Conservation (phyloP, 1,140 invertebrate genomes). For the Drosophila orosa region DNA sequence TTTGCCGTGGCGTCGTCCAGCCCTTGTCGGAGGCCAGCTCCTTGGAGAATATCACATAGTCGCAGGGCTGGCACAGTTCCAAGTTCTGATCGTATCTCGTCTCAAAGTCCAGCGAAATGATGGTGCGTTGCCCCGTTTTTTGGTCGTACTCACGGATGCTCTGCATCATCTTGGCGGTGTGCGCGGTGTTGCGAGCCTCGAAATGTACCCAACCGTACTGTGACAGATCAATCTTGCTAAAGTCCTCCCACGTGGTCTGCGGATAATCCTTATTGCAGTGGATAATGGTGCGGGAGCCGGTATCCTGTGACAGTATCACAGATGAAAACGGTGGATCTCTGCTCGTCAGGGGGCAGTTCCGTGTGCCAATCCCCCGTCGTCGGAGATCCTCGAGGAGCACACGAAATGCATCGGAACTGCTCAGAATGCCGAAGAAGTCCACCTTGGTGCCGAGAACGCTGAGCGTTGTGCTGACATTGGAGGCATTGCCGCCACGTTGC, state of each 20-base stretch:
- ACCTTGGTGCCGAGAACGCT: conserved; percentile 85
- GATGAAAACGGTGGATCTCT: conserved; percentile 85
- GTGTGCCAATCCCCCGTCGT: conserved; percentile 85
- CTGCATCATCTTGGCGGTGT: conserved; percentile 87
- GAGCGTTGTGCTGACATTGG: conserved; percentile 89
- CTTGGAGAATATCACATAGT: conserved; percentile 89
- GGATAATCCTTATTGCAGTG: conserved; percentile 87
- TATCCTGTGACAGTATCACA: conserved; percentile 85
- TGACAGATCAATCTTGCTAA: conserved; percentile 85
- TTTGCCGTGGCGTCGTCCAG: conserved; percentile 45
- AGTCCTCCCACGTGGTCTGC: conserved; percentile 87
- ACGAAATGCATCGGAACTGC: conserved; percentile 83
- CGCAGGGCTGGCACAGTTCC: conserved; percentile 85
- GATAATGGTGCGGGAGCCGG: conserved; percentile 88
- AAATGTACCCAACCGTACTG: conserved; percentile 89
- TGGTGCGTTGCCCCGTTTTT: conserved; percentile 74
- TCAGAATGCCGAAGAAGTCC: conserved; percentile 87
- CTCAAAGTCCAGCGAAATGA: conserved; percentile 89
- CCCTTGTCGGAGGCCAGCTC: conserved; percentile 55
- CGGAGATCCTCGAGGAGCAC: conserved; percentile 87
- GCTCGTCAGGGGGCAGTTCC: conserved; percentile 84
- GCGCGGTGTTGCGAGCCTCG: conserved; percentile 87
- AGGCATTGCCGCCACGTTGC: conserved; percentile 90
- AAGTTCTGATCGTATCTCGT: conserved; percentile 85
- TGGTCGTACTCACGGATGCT: conserved; percentile 85